These are phyloP conservation scores for Tortrix viridana DNA, from an alignment of 2,888 invertebrate genomes.

Conservation along the genomic window DNA sequence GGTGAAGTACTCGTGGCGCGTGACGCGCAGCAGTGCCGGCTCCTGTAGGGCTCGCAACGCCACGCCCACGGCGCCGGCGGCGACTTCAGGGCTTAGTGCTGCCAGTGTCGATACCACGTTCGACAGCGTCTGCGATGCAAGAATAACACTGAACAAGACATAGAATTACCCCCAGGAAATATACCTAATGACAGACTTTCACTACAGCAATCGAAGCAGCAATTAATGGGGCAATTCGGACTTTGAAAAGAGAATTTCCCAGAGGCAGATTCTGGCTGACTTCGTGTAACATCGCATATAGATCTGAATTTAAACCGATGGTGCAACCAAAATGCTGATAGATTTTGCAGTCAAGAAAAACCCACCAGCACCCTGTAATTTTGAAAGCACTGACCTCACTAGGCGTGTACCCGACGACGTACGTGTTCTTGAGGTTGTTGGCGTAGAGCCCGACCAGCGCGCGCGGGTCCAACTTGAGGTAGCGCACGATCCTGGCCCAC, in stretches of 20 bases:
- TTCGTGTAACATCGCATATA: too few relatives aligned
- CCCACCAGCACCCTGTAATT: too few relatives aligned
- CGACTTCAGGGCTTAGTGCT: constrained; percentile 86
- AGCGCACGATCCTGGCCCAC: constrained; percentile 87
- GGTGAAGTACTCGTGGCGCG: constrained; percentile 85
- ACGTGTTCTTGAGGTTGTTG: constrained; percentile 83
- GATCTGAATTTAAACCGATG: too few relatives aligned
- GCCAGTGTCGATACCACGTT: constrained; percentile 90
- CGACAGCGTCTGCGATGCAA: constrained; percentile 81
- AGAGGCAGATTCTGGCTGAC: too few relatives aligned
- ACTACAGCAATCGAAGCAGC: too few relatives aligned
- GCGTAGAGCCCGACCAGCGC: constrained; percentile 85
- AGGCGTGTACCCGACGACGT: constrained; percentile 83
- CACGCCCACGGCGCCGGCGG: constrained; percentile 85
- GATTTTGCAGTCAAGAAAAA: too few relatives aligned
- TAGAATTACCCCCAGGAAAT: too few relatives aligned
- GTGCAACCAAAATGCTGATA: too few relatives aligned
- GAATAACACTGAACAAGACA: too few relatives aligned
- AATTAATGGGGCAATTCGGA: too few relatives aligned
- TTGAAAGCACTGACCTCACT: constrained; percentile 58
- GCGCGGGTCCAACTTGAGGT: constrained; percentile 83
- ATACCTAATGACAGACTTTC: too few relatives aligned
- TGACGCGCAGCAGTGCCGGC: constrained; percentile 87
- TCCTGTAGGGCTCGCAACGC: constrained; percentile 86
- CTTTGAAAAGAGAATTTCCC: too few relatives aligned